These are phyloP conservation scores for Chironomus tentans DNA, from an alignment of 2,888 invertebrate species.

Conservation along the genomic window DNA sequence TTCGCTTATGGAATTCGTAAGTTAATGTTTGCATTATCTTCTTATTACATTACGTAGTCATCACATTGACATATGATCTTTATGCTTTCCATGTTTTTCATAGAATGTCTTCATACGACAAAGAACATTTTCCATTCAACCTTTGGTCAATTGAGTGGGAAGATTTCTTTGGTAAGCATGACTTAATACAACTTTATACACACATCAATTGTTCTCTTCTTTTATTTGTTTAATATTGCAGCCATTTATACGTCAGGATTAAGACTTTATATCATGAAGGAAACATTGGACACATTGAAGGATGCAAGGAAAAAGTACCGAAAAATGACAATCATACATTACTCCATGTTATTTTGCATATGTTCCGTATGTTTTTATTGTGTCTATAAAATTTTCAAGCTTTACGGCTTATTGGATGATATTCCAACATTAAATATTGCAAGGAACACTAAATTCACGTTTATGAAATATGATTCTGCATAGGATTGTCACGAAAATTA, in stretches of 20 bases:
- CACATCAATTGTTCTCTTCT: too few relatives aligned
- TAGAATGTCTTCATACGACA: slow-evolving; percentile 14
- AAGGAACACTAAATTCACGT: neutral
- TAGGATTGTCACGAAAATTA: neutral
- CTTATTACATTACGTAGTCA: neutral
- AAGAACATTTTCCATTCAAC: neutral
- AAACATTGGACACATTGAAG: neutral
- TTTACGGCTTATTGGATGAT: neutral
- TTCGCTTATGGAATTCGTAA: slow-evolving; percentile 34
- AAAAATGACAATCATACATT: slow-evolving; percentile 6
- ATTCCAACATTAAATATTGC: neutral
- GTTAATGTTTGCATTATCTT: slow-evolving; percentile 32
- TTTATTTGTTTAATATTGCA: neutral
- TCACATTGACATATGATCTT: too few relatives aligned
- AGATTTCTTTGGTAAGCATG: slow-evolving; percentile 10
- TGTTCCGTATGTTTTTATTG: neutral
- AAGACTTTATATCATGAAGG: slow-evolving; percentile 14
- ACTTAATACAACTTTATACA: neutral
- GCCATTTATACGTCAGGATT: neutral
- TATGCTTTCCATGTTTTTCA: neutral
- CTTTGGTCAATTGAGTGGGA: slow-evolving; percentile 7
- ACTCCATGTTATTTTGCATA: neutral
- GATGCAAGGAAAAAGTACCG: neutral
- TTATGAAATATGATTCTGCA: neutral
- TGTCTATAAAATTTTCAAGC: neutral